Evolutionary conservation across 2,888 invertebrate species (phyloP), one percentile per base, ranked within the genome.

Genomic region (Pterobdella sp.): DNA sequence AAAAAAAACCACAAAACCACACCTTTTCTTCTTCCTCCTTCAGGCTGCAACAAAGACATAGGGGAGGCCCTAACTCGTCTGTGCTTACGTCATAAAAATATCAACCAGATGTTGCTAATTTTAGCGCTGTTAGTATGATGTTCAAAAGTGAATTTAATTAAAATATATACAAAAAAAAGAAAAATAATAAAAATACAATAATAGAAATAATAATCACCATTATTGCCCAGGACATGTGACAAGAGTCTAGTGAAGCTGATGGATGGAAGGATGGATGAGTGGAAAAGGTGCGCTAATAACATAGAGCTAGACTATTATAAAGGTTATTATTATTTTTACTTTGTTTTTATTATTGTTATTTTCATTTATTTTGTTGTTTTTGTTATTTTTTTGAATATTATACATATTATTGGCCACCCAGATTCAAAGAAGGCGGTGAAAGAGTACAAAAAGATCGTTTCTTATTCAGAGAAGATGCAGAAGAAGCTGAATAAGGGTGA

Each of bases 11-110:
- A 42, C 42, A 7, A 42, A 7, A 18, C 42, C 42, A 42, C 42
- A 42, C 42, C 42, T 14, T 63, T 7, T n/a, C 63, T 14, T n/a
- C 7, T 65, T 69, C 32, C 34, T 63, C 22, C 77, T 88, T 26
- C 87, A 96, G 96, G 96, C 81, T 95, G 95, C 72, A 95, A 95
- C 36, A 92, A 94, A 84, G 97, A 97, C 85, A 94, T 97, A 79
- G 97, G 96, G 76, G 94, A 95, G 68, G 94, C 96, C 22, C 86
- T 97, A 77, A 97, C 97, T 37, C 88, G 97, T 81, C 92, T 97
- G 79, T 96, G 95, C 84, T 87, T 97, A 79, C 88, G 97, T 78
- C 96, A 97, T 84, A 91, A 94, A 85, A 93, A 94, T 66, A 93
- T 97, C 71, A 96, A 97, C 86, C 90, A 91, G 73, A 89, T n/a